Conservation (phyloP, 2,113 vertebrate genomes). For the Nannobrachium achirus region DNA sequence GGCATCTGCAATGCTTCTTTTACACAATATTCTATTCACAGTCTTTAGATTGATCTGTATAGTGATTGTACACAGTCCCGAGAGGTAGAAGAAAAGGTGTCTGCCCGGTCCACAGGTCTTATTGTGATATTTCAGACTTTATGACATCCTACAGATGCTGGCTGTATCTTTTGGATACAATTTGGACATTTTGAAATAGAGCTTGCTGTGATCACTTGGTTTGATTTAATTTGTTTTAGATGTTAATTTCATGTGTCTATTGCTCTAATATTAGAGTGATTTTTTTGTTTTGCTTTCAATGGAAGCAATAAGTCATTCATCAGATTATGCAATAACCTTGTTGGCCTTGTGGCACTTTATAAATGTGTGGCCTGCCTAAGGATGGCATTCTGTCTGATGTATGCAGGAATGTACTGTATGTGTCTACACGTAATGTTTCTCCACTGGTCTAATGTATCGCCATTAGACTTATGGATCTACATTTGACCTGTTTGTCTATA, state of each 20-base stretch:
- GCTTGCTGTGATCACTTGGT: too few species aligned
- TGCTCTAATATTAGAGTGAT: slow-evolving; percentile 45
- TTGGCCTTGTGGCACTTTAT: slow-evolving; percentile 66
- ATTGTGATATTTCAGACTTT: slow-evolving; percentile 4
- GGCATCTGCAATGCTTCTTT: too few species aligned
- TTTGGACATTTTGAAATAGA: slow-evolving; percentile 16
- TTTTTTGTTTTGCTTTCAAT: slow-evolving; percentile 64
- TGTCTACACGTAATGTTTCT: slow-evolving; percentile 11
- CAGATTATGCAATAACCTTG: slow-evolving; percentile 68
- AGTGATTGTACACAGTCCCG: slow-evolving; percentile 36
- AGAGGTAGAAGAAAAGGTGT: background rate
- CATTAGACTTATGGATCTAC: slow-evolving; percentile 34
- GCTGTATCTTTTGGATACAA: slow-evolving; percentile 29
- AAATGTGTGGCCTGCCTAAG: slow-evolving; percentile 54
- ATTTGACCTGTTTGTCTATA: slow-evolving; percentile 24
- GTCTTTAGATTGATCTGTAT: too few species aligned
- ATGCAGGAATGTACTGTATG: slow-evolving; percentile 55
- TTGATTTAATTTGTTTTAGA: slow-evolving; percentile 34
- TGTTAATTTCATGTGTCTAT: slow-evolving; percentile 26
- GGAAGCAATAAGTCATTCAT: slow-evolving; percentile 70
- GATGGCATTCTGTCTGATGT: slow-evolving; percentile 41
- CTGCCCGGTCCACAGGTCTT: slow-evolving; percentile 4
- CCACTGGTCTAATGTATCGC: slow-evolving; percentile 39
- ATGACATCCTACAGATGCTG: slow-evolving; percentile 5
- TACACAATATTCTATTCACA: too few species aligned